Evolutionary conservation across 2,797 vertebrate genomes (phyloP).

Genomic region (Bucorvus abyssinicus): DNA sequence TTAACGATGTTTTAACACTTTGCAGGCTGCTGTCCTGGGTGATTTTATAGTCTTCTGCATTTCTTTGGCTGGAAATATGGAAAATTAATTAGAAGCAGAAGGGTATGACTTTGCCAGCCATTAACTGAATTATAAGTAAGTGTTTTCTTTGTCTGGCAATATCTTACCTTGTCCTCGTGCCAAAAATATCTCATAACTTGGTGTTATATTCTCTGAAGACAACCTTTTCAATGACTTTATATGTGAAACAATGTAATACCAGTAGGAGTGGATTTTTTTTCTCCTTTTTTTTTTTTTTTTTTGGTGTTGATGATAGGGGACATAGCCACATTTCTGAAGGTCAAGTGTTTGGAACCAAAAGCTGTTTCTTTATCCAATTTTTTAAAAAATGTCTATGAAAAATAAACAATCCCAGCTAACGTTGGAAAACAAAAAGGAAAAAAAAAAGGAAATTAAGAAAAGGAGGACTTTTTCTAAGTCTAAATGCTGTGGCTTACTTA

Average conservation of each 20-base stretch:
- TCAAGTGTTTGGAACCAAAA: background rate
- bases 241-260: background rate
- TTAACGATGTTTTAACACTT: slow-evolving; percentile 30
- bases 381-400: background rate
- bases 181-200: slow-evolving; percentile 55
- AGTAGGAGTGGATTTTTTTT: background rate
- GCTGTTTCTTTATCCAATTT: background rate
- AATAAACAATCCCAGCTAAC: background rate
- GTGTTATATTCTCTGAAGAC: slow-evolving; percentile 36
- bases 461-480: background rate
- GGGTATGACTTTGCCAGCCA: slow-evolving; percentile 19
- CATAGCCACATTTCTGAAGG: background rate
- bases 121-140: slow-evolving; percentile 38
- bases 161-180: slow-evolving; percentile 31
- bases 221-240: slow-evolving; percentile 24
- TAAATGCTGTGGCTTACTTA: background rate
- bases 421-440: background rate
- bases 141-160: slow-evolving; percentile 49
- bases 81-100: slow-evolving; percentile 58
- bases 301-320: background rate
- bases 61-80: slow-evolving; percentile 34
- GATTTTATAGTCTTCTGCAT: background rate
- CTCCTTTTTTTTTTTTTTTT: background rate
- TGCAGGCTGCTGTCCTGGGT: slow-evolving; percentile 7
- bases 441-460: background rate